Conservation (phyloP, 2,888 invertebrate species). For the Catocala nupta region DNA sequence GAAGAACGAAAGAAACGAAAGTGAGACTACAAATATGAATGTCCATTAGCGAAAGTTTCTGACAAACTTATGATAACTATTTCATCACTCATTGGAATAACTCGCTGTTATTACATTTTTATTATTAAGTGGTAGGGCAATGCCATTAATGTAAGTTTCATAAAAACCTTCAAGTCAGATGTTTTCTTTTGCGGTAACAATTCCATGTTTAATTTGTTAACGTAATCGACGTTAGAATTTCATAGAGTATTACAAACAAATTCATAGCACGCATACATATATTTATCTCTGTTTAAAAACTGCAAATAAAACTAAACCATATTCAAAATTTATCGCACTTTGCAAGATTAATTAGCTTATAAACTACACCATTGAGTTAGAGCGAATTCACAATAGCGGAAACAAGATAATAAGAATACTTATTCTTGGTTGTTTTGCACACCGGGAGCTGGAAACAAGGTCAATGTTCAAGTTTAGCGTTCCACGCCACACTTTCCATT, state of each 20-base stretch:
- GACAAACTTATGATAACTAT: conserved; percentile 3
- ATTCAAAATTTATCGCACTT: too few relatives aligned
- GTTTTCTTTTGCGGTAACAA: too few relatives aligned
- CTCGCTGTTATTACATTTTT: not conserved
- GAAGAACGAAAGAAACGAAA: conserved; percentile 2
- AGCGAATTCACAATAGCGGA: conserved; percentile 37
- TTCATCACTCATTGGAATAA: conserved; percentile 1
- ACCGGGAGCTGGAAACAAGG: conserved; percentile 60
- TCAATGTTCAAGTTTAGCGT: conserved; percentile 69
- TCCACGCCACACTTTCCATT: conserved; percentile 69
- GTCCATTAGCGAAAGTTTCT: conserved; percentile 6
- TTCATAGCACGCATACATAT: too few relatives aligned
- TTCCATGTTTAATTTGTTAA: too few relatives aligned
- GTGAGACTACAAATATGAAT: conserved; percentile 7
- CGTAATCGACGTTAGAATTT: too few relatives aligned
- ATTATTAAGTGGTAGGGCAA: not conserved
- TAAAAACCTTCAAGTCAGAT: too few relatives aligned
- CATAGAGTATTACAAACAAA: too few relatives aligned
- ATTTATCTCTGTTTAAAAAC: too few relatives aligned
- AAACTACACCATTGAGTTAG: conserved; percentile 29
- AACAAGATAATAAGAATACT: conserved; percentile 46
- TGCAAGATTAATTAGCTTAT: too few relatives aligned
- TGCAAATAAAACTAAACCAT: too few relatives aligned
- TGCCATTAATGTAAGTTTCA: too few relatives aligned
- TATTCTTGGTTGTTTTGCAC: conserved; percentile 41